Conservation (phyloP, 2,888 invertebrate genomes). For the Drosophila meridiana region DNA sequence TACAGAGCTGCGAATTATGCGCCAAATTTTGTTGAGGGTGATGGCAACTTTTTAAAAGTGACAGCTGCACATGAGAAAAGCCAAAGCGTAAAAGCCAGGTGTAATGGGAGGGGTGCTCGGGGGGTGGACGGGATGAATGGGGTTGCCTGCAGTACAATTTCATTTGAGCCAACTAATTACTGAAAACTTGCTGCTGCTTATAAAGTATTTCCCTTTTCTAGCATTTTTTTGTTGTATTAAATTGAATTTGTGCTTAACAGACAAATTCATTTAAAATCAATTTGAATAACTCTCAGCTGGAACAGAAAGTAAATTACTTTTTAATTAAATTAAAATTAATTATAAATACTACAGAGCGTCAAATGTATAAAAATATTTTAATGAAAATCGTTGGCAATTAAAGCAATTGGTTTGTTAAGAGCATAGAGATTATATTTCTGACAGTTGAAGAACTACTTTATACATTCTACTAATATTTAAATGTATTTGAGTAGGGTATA, state of each 20-base stretch:
- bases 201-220: constrained; percentile 27
- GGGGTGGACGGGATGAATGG: not conserved
- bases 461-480: not conserved
- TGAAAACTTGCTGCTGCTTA: constrained; percentile 55
- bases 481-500: no score
- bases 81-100: constrained; percentile 15
- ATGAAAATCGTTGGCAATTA: constrained; percentile 5
- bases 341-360: constrained; percentile 1
- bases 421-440: not conserved
- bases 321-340: constrained; percentile 17
- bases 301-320: constrained; percentile 6
- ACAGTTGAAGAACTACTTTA: not conserved
- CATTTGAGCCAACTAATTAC: constrained; percentile 67
- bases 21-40: constrained; percentile 47
- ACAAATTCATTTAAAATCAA: constrained; percentile 8
- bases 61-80: constrained; percentile 69
- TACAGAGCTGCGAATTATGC: constrained; percentile 65
- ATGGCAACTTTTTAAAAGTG: constrained; percentile 72
- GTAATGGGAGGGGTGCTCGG: not conserved
- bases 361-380: not conserved
- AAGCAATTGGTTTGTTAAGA: constrained; percentile 1
- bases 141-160: constrained; percentile 29
- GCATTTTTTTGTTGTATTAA: not conserved
- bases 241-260: constrained; percentile 7
- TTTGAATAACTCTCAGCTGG: constrained; percentile 1